Evolutionary conservation across 2,797 vertebrate genomes (phyloP), one percentile per base, ranked within the genome.

Genomic region (Avahi laniger): DNA sequence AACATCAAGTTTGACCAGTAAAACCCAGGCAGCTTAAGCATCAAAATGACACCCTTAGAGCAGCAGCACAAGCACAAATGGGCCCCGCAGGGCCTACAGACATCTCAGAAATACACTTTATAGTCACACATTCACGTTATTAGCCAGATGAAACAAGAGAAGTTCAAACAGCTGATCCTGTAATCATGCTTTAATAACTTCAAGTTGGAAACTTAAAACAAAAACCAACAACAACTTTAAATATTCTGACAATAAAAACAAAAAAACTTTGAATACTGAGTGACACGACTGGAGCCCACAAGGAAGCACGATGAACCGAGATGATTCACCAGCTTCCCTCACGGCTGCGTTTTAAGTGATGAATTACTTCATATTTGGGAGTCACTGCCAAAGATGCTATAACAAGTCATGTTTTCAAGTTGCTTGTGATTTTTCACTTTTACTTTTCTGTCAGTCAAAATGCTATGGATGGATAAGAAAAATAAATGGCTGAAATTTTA

Each of bases 401-500:
- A 94, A 82, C 83, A 92, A 93, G 94, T 89, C 96, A 95, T 95
- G 72, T 89, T 94, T 96, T 89, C 91, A 81, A 93, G 91, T 54
- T 90, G 93, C 61, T 69, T 28, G 3, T 75, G 81, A 91, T 91
- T 50, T 92, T 90, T 93, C 81, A 84, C 65, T 86, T 94, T 90
- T 86, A 85, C 73, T 94, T 93, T 96, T 84, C 38, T 41, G 35
- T 94, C 95, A 96, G 72, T 97, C 95, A 94, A 73, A 96, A 95
- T 48, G 89, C 57, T 96, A 96, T 88, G 88, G 89, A 90, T 83
- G 72, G 26, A 50, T 70, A 87, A 59, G 92, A 97, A 96, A 97
- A 43, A 97, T 90, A 98, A 98, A 97, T 54, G 81, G 92, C 85
- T 97, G 67, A 93, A 92, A 92, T 75, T 46, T 96, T 76, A 86